Conservation (phyloP, 2,113 vertebrate species). For the Oryzias celebensis region DNA sequence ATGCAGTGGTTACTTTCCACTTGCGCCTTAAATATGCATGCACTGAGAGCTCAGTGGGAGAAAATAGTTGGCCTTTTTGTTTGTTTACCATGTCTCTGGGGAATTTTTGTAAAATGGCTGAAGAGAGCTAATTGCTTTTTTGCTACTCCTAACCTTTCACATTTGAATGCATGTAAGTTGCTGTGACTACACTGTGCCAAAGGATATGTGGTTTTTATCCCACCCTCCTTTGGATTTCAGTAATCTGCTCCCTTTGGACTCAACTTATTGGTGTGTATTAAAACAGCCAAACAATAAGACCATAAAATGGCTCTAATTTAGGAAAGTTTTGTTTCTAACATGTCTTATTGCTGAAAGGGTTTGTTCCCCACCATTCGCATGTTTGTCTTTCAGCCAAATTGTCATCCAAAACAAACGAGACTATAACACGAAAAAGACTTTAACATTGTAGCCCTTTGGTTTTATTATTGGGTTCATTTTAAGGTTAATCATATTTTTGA, state of each 20-base stretch:
- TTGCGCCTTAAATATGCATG: conserved; percentile 62
- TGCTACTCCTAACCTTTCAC: conserved; percentile 69
- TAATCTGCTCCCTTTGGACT: conserved; percentile 35
- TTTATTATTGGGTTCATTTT: not conserved
- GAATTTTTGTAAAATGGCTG: conserved; percentile 58
- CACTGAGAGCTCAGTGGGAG: conserved; percentile 23
- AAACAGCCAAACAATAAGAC: conserved; percentile 4
- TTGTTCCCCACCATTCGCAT: not conserved
- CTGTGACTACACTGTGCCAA: conserved; percentile 58
- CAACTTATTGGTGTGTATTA: conserved; percentile 6
- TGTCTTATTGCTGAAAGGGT: conserved; percentile 13
- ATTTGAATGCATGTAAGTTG: conserved; percentile 60
- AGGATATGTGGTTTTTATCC: conserved; percentile 53
- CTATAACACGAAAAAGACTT: not conserved
- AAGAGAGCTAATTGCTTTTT: conserved; percentile 70
- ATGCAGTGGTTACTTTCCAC: conserved; percentile 33
- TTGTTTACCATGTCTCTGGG: conserved; percentile 68
- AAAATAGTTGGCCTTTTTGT: conserved; percentile 49
- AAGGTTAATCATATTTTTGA: not conserved
- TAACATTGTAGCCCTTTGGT: too few relatives aligned
- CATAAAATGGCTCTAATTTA: conserved; percentile 11
- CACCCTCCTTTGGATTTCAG: conserved; percentile 33
- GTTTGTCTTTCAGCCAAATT: conserved; percentile 6
- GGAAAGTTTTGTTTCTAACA: conserved; percentile 14
- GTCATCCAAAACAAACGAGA: not conserved